Evolutionary conservation across 1,140 invertebrate species (phyloP).

Genomic region (Sipha flava): DNA sequence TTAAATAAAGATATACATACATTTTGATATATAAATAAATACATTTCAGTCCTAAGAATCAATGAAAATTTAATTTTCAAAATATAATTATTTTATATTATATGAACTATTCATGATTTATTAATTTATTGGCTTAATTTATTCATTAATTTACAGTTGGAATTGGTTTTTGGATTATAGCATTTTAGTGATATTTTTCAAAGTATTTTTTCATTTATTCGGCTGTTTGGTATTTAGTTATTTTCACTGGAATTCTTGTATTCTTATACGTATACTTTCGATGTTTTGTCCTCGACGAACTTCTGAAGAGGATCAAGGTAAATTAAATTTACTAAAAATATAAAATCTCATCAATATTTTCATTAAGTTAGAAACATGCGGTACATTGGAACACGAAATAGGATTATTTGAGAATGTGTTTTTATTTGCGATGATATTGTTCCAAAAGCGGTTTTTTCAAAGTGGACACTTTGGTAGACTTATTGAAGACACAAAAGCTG

Average conservation of each 20-base stretch:
- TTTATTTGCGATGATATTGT: neutral
- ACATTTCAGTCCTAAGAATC: no score
- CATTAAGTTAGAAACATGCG: neutral
- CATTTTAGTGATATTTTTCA: neutral
- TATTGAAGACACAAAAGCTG: neutral
- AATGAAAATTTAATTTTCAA: no score
- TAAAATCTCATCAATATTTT: neutral
- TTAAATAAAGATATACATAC: no score
- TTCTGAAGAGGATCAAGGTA: neutral
- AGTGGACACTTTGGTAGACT: neutral
- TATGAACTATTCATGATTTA: no score
- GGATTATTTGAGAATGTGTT: neutral
- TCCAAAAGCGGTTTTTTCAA: neutral
- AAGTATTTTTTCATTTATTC: neutral
- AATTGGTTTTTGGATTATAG: neutral
- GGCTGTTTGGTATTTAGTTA: neutral
- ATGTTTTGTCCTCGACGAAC: neutral
- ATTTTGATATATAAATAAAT: no score
- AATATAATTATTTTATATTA: no score
- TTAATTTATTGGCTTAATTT: no score
- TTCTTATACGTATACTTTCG: neutral
- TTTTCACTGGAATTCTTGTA: neutral
- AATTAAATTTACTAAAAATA: neutral
- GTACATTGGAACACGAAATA: neutral
- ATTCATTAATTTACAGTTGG: neutral